Percentiles rank a stretch among this genome's conserved stretches.
Evolutionary conservation across 2,888 invertebrate species (phyloP).

Genomic region (Hermodice carunculata): DNA sequence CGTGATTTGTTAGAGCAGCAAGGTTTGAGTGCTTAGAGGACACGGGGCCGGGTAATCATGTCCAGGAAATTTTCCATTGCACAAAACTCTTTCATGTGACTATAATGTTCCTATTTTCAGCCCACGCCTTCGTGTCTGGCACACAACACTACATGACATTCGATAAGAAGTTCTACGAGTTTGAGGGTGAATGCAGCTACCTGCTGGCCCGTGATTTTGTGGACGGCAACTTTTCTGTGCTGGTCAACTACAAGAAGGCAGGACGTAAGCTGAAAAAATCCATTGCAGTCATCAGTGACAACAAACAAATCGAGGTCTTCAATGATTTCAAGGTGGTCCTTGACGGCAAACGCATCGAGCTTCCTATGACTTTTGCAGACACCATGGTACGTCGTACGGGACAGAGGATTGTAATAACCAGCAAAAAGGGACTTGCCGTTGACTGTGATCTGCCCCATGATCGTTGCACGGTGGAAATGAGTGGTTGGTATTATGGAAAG

Average conservation of each 20-base stretch:
- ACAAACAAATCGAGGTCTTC: slow-evolving; percentile 56
- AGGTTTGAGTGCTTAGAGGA: too few relatives aligned
- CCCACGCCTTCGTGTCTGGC: slow-evolving; percentile 86
- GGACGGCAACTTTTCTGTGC: slow-evolving; percentile 84
- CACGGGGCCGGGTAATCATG: too few relatives aligned
- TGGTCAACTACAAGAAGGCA: slow-evolving; percentile 77
- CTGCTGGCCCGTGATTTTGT: slow-evolving; percentile 86
- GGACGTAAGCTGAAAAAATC: slow-evolving; percentile 50
- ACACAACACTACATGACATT: slow-evolving; percentile 88
- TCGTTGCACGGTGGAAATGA: slow-evolving; percentile 80
- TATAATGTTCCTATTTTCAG: too few relatives aligned
- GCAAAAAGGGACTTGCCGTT: slow-evolving; percentile 72
- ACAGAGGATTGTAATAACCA: slow-evolving; percentile 60
- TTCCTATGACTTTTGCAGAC: slow-evolving; percentile 74
- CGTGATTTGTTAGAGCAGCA: too few relatives aligned
- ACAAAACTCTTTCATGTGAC: too few relatives aligned
- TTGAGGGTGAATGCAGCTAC: slow-evolving; percentile 83
- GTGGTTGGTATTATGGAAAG: slow-evolving; percentile 81
- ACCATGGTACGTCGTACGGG: slow-evolving; percentile 66
- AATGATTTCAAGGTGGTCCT: slow-evolving; percentile 31
- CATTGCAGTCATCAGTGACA: slow-evolving; percentile 52
- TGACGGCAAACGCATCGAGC: slow-evolving; percentile 72
- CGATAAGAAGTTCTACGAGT: slow-evolving; percentile 83
- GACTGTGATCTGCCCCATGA: slow-evolving; percentile 70
- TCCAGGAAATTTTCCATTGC: too few relatives aligned